Base-by-base conservation (phyloP, 35 echinoderm and acorn worm species). In the Chiridota heheva region DNA sequence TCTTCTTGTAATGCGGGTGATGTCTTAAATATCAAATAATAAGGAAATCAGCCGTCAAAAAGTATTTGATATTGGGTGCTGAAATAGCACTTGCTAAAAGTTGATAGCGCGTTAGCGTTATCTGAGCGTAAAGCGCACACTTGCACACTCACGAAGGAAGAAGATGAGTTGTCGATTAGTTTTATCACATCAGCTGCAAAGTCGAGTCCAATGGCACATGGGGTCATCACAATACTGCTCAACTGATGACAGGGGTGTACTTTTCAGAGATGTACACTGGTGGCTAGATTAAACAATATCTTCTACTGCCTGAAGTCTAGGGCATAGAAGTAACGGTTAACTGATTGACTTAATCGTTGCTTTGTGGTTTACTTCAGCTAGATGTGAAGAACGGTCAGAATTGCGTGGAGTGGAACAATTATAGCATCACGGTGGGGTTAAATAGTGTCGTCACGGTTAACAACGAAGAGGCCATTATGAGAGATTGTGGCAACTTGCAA, bases 101-200 rank as follows among this genome's bases (percentile, higher is more conserved):
- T n/a, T n/a, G n/a, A n/a, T n/a, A n/a, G n/a, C n/a, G n/a, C n/a
- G n/a, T n/a, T n/a, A n/a, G n/a, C n/a, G n/a, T n/a, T n/a, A n/a
- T n/a, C n/a, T n/a, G n/a, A n/a, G n/a, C n/a, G n/a, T n/a, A n/a
- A n/a, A n/a, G n/a, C n/a, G n/a, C n/a, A n/a, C n/a, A n/a, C 82
- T 91, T 34, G 70, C 40, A 20, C 55, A 51, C 42, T 91, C 88
- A 26, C 82, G 61, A 18, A 91, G 39, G 30, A 87, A 63, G 44
- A 86, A 76, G 42, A 86, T 80, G 32, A 36, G 42, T 43, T 72
- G 83, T 33, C 63, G 61, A 7, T 22, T 57, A 81, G 29, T 42
- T 85, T 86, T 26, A 90, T 37, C 6, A 91, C 82, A 78, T 91
- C 82, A 36, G 72, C 72, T 17, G 72, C 80, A 76, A 75, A 90